A percentile compares a stretch with the other conserved stretches of the same genome.
These are phyloP conservation scores for Drosophila phalerata DNA, from an alignment of 2,888 invertebrate genomes.

Conservation along the genomic window DNA sequence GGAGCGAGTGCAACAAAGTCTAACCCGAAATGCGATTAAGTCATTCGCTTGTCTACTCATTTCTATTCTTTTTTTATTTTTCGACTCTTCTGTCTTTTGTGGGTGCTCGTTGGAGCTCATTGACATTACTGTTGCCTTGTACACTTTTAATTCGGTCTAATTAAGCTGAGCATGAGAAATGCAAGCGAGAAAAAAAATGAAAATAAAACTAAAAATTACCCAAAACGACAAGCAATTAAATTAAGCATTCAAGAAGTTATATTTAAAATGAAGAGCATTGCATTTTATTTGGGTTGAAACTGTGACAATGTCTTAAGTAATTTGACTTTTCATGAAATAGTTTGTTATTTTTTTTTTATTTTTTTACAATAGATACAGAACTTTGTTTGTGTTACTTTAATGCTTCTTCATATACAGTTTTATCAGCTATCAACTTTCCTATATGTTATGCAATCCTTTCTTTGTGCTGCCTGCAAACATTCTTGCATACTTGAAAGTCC, in stretches of 20 bases:
- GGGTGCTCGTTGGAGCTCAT: constrained; percentile 40
- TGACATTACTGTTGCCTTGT: constrained; percentile 58
- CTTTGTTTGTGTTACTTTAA: not conserved
- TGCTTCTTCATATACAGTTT: not conserved
- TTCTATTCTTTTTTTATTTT: constrained; percentile 23
- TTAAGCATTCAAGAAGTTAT: constrained; percentile 14
- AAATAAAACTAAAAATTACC: constrained; percentile 39
- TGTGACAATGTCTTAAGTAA: constrained; percentile 6
- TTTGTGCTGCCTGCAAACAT: constrained; percentile 16
- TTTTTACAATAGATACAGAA: not conserved
- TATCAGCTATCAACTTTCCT: constrained; percentile 2
- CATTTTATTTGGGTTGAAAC: not conserved
- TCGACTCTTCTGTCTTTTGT: constrained; percentile 28
- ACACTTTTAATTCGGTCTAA: constrained; percentile 72
- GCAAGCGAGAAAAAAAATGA: too few species aligned
- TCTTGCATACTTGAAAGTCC: constrained; percentile 16
- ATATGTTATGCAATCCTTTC: constrained; percentile 3
- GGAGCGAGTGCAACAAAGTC: constrained; percentile 70
- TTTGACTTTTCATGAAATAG: not conserved
- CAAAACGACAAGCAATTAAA: constrained; percentile 36
- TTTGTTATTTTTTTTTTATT: too few species aligned
- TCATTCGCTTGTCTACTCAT: constrained; percentile 64
- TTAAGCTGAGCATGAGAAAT: constrained; percentile 60
- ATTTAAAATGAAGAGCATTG: constrained; percentile 8
- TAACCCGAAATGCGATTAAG: constrained; percentile 74